Evolutionary conservation across 2,113 vertebrate genomes (phyloP).

Genomic region (Aphyosemion australe): DNA sequence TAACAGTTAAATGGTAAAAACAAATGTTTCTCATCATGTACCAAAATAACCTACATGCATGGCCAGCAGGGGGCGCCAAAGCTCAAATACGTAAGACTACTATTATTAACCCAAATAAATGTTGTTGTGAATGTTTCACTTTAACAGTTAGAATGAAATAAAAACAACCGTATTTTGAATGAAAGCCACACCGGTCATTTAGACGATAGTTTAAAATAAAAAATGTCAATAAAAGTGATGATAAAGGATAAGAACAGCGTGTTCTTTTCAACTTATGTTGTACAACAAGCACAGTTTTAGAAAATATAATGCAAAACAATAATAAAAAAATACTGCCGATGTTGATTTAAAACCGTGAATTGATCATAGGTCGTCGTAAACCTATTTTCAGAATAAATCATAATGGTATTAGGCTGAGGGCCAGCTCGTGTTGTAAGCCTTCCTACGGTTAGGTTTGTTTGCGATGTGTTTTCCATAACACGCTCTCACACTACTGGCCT

Average conservation of each 20-base stretch:
- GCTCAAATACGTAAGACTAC: neutral
- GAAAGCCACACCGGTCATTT: neutral
- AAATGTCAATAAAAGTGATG: neutral
- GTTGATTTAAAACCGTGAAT: neutral
- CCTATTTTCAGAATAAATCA: conserved; percentile 11
- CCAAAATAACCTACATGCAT: neutral
- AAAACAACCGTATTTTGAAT: neutral
- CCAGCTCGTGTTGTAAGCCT: neutral
- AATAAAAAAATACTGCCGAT: neutral
- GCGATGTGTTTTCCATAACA: conserved; percentile 17
- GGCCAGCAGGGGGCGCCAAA: conserved; percentile 9
- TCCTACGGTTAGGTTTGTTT: conserved; percentile 3
- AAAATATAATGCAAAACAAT: neutral
- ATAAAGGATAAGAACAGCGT: neutral
- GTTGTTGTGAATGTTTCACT: neutral
- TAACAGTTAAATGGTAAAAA: too few relatives aligned
- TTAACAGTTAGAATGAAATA: too few relatives aligned
- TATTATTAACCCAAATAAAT: neutral
- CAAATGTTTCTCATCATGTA: too few relatives aligned
- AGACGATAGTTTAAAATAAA: neutral
- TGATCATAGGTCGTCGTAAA: neutral
- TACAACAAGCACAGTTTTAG: neutral
- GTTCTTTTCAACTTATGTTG: neutral
- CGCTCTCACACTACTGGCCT: conserved; percentile 16
- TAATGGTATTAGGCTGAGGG: neutral